These are phyloP conservation scores for Bibio marci DNA, from an alignment of 2,888 invertebrate species.

Conservation along the genomic window DNA sequence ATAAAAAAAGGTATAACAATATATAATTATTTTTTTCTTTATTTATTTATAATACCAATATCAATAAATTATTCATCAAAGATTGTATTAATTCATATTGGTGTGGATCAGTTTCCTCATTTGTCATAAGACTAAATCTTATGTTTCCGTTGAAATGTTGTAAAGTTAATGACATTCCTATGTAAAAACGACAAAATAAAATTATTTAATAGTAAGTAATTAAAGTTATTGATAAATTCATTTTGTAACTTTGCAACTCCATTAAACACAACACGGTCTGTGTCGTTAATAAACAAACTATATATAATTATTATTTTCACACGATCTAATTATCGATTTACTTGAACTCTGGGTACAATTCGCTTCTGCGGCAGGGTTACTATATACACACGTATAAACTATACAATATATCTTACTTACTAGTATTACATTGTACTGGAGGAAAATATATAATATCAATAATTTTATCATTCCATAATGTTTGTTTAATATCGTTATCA, in stretches of 20 bases:
- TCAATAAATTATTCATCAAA: constrained; percentile 24
- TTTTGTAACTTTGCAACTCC: too few species aligned
- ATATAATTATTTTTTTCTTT: too few species aligned
- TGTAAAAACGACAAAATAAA: constrained; percentile 1
- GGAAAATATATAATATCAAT: constrained; percentile 24
- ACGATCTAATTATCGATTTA: too few species aligned
- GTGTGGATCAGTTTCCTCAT: constrained; percentile 25
- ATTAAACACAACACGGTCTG: too few species aligned
- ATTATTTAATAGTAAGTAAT: neutral
- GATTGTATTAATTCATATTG: constrained; percentile 22
- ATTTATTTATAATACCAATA: too few species aligned
- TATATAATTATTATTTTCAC: too few species aligned
- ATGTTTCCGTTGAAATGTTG: constrained; percentile 26
- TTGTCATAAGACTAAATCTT: constrained; percentile 26
- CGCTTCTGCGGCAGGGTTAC: too few species aligned
- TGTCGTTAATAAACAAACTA: too few species aligned
- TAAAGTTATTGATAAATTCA: too few species aligned
- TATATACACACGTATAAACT: too few species aligned
- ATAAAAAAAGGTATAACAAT: too few species aligned
- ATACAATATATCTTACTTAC: constrained; percentile 13
- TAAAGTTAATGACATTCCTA: constrained; percentile 23
- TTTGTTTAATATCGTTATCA: constrained; percentile 18
- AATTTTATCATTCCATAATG: constrained; percentile 24
- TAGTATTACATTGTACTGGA: constrained; percentile 28
- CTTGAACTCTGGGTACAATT: too few species aligned